A percentile compares a stretch with the other conserved stretches of the same genome.
phyloP scores from a whole-genome alignment of 2,888 invertebrate species.

The Aelia acuminata region DNA sequence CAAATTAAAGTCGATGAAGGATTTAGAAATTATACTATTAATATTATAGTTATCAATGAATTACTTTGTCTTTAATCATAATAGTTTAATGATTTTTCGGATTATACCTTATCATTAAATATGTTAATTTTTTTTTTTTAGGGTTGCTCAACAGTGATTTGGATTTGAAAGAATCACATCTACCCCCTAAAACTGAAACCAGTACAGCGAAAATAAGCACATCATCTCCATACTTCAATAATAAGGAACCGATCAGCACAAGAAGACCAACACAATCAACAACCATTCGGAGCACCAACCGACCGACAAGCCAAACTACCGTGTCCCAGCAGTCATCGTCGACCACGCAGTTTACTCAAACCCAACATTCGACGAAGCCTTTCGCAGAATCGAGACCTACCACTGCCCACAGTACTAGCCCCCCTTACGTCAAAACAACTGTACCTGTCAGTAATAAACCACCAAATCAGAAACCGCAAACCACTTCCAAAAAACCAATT shows the following conservation, averaged over 20 bases:
- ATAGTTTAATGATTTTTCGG: too few species aligned
- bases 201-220: background rate
- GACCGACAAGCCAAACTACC: constrained; percentile 31
- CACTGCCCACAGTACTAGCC: constrained; percentile 57
- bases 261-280: constrained; percentile 48
- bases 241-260: constrained; percentile 39
- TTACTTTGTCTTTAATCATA: too few species aligned
- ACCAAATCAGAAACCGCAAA: constrained; percentile 55
- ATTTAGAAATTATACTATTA: too few species aligned
- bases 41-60: too few species aligned
- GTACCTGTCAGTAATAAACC: background rate
- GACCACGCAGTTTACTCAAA: constrained; percentile 15
- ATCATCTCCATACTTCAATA: background rate
- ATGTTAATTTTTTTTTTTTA: constrained; percentile 9
- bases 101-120: too few species aligned
- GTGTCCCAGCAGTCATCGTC: constrained; percentile 27
- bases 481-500: constrained; percentile 50
- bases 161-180: constrained; percentile 61
- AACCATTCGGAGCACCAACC: background rate
- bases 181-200: constrained; percentile 29
- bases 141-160: constrained; percentile 62
- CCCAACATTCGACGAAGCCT: constrained; percentile 38
- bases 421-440: constrained; percentile 58
- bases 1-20: too few species aligned
- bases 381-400: constrained; percentile 60